These are phyloP conservation scores for Dinothrombium tinctorium DNA, from an alignment of 1,140 invertebrate species.

Conservation along the genomic window DNA sequence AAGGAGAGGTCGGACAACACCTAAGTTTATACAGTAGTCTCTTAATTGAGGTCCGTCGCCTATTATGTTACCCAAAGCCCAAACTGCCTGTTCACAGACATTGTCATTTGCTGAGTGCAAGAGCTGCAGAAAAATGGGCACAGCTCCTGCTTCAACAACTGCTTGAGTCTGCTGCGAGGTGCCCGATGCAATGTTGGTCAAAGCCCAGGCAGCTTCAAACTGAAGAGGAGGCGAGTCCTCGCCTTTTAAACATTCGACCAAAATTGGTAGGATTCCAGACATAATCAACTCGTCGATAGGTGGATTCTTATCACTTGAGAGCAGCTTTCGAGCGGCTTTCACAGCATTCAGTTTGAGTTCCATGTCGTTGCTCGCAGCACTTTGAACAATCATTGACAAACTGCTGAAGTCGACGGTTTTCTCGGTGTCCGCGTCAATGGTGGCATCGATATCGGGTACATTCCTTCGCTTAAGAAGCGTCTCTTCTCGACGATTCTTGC, in stretches of 20 bases:
- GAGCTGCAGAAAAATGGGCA: constrained; percentile 76
- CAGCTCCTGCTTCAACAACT: constrained; percentile 78
- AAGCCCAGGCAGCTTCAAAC: constrained; percentile 96
- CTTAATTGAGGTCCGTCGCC: constrained; percentile 70
- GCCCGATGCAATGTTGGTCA: constrained; percentile 96
- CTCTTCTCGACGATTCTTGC: constrained; percentile 84
- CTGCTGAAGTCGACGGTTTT: constrained; percentile 21
- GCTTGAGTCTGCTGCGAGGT: constrained; percentile 86
- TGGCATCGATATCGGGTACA: constrained; percentile 31
- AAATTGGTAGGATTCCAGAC: constrained; percentile 57
- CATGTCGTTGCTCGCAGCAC: constrained; percentile 35
- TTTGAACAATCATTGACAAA: constrained; percentile 21
- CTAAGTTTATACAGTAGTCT: constrained; percentile 73
- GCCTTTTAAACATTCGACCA: constrained; percentile 47
- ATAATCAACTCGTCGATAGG: constrained; percentile 75
- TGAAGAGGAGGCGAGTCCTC: constrained; percentile 61
- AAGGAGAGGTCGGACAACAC: constrained; percentile 63
- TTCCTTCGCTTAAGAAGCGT: constrained; percentile 82
- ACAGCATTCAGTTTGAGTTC: constrained; percentile 36
- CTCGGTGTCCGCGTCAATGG: constrained; percentile 29
- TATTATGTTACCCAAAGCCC: constrained; percentile 81
- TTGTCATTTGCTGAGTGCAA: constrained; percentile 77
- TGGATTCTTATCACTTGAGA: constrained; percentile 74
- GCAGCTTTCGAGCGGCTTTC: constrained; percentile 55
- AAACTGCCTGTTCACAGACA: constrained; percentile 96